phyloP scores from a whole-genome alignment of 1,140 invertebrate genomes.

The Drosophila nigrodunni region DNA sequence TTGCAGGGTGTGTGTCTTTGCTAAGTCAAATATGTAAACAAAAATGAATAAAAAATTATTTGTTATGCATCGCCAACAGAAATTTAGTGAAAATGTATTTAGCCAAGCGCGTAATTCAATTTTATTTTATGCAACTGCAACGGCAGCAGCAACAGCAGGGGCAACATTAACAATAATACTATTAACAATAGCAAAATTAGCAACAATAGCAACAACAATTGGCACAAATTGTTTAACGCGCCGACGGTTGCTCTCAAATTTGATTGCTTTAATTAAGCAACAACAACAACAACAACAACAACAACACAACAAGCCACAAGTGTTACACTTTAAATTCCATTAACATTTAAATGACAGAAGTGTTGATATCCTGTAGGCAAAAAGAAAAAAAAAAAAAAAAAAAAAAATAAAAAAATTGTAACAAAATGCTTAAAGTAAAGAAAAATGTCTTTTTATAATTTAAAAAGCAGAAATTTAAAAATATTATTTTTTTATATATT shows the following conservation, averaged over 20 bases:
- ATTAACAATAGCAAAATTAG: constrained; percentile 42
- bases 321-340: background rate
- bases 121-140: constrained; percentile 66
- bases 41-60: background rate
- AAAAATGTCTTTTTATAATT: too few species aligned
- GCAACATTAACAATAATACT: constrained; percentile 33
- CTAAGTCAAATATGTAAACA: constrained; percentile 21
- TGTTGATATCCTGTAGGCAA: background rate
- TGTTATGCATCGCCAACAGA: constrained; percentile 52
- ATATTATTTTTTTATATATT: too few species aligned
- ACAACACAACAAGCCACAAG: background rate
- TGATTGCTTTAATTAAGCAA: constrained; percentile 78
- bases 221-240: constrained; percentile 63
- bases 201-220: constrained; percentile 60
- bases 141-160: constrained; percentile 32
- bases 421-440: too few species aligned
- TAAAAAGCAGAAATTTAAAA: too few species aligned
- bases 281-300: constrained; percentile 14
- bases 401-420: too few species aligned
- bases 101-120: constrained; percentile 81
- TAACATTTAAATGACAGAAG: background rate
- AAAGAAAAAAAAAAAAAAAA: too few species aligned
- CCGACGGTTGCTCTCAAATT: constrained; percentile 57
- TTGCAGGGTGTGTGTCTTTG: constrained; percentile 27
- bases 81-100: constrained; percentile 79